These are phyloP conservation scores for Phengaris arion DNA, from an alignment of 2,888 invertebrate genomes.

Conservation along the genomic window DNA sequence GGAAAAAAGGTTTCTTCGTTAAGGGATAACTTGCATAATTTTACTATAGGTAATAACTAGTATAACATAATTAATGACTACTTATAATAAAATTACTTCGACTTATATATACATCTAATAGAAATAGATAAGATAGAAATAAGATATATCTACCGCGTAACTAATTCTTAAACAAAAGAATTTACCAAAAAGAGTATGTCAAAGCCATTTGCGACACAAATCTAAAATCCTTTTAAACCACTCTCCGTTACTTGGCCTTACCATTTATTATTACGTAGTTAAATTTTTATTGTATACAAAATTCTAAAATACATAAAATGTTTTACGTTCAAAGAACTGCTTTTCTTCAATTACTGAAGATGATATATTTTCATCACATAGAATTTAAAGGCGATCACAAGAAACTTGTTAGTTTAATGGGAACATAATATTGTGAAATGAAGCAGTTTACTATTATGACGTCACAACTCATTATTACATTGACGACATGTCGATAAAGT, in stretches of 20 bases:
- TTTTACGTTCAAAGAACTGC: constrained; percentile 21
- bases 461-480: not conserved
- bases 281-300: not conserved
- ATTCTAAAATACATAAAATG: not conserved
- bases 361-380: not conserved
- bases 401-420: not conserved
- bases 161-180: constrained; percentile 3
- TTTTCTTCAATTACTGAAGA: not conserved
- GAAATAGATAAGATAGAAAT: not conserved
- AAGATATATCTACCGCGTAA: not conserved
- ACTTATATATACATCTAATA: too few relatives aligned
- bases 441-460: not conserved
- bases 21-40: too few relatives aligned
- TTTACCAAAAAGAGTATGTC: not conserved
- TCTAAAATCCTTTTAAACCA: constrained; percentile 8
- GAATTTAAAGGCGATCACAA: not conserved
- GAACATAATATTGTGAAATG: not conserved
- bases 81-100: too few relatives aligned
- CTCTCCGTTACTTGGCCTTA: constrained; percentile 20
- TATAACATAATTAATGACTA: not conserved
- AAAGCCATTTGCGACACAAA: constrained; percentile 1
- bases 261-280: constrained; percentile 1
- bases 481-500: not conserved
- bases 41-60: too few relatives aligned
- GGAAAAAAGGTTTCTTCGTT: too few relatives aligned